Base-by-base conservation (phyloP, 1,140 invertebrate genomes). In the Glossosoma conforme region DNA sequence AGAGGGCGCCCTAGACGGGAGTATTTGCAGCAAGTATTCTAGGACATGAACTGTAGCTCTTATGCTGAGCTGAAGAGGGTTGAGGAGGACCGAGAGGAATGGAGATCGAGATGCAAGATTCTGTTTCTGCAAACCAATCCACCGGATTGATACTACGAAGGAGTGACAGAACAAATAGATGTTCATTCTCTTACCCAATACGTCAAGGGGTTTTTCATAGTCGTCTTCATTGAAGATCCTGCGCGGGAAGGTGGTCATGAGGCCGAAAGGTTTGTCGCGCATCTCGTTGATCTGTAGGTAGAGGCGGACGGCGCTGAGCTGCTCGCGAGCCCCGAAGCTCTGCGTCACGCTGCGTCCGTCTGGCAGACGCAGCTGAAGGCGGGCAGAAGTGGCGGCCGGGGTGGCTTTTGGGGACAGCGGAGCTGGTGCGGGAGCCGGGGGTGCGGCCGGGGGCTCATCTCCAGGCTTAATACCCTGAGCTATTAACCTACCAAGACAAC, bases 241-340 rank as follows among this genome's bases (percentile, higher is more conserved):
- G 63, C 80, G 83, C n/a, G 91, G 91, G 70, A 90, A 94, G 54
- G 78, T 84, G 11, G 87, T 93, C 83, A 92, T 90, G 41, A 95
- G 68, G 43, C 80, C 80, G 68, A 93, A 91, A 10, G 79, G 74
- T 6, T 58, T 66, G 4, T 70, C 65, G 19, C 68, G 56, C 38
- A 69, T 62, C 10, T 67, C 68, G 41, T 93, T 85, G 70, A 93
- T 79, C 74, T 91, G 80, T 44, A 94, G 69, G 69, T 81, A 91
- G 15, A 93, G 70, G 65, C 90, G 80, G 15, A 97, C 93, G 15
- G 91, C 90, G 10, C 91, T 88, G 5, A 97, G 71, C 52, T 88
- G 84, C 66, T 97, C 93, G 63, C 93, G 92, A 13, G 84, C 82
- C 30, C 85, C 84, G 67, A 65, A 89, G 68, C 79, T 88, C 68